Conservation (phyloP, 2,888 invertebrate species). For the Diaphora mendica region DNA sequence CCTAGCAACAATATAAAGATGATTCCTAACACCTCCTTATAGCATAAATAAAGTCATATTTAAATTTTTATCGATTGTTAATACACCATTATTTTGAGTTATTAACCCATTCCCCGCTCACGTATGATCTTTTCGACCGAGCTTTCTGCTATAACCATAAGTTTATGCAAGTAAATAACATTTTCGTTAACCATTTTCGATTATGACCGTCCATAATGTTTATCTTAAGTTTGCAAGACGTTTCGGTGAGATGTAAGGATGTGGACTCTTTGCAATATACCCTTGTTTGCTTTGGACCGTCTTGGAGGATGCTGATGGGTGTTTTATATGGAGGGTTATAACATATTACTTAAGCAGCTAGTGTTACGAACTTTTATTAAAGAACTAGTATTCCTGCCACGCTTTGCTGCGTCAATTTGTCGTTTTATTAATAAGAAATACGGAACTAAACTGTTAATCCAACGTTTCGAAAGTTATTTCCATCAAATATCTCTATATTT, state of each 20-base stretch:
- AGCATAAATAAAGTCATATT: too few relatives aligned
- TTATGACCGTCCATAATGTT: slow-evolving; percentile 28
- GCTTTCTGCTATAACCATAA: slow-evolving; percentile 9
- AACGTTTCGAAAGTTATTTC: too few relatives aligned
- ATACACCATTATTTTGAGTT: not conserved
- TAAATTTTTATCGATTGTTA: not conserved
- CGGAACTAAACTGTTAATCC: too few relatives aligned
- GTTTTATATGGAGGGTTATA: not conserved
- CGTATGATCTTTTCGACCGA: not conserved
- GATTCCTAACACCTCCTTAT: not conserved
- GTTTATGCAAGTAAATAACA: slow-evolving; percentile 25
- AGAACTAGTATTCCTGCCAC: not conserved
- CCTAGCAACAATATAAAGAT: too few relatives aligned
- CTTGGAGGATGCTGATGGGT: not conserved
- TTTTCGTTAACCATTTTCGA: slow-evolving; percentile 32
- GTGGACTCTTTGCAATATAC: not conserved
- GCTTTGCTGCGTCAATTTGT: too few relatives aligned
- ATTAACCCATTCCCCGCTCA: slow-evolving; percentile 7
- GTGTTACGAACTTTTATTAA: not conserved
- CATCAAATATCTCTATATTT: too few relatives aligned
- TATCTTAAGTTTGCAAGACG: slow-evolving; percentile 26
- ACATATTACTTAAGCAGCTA: not conserved
- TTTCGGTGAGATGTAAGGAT: slow-evolving; percentile 12
- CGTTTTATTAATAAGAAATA: too few relatives aligned
- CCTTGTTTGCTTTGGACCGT: slow-evolving; percentile 32